Base-by-base conservation (phyloP, 2,113 vertebrate genomes). In the Formicarius rufipectus region DNA sequence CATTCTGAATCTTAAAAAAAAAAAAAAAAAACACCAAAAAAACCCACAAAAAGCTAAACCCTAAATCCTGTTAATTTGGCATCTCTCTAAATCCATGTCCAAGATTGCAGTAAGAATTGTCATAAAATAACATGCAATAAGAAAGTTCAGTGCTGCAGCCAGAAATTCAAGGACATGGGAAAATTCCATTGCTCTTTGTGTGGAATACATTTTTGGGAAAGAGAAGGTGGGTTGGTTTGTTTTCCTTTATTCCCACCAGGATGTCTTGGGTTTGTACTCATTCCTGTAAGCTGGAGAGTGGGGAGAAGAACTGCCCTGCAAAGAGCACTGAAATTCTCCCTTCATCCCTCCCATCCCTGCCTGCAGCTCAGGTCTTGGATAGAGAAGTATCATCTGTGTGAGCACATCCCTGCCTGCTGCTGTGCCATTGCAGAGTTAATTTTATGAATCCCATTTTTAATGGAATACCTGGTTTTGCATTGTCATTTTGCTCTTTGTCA, bases 401-500 rank as follows among this genome's bases (percentile, higher is more conserved):
- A 81, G 58, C 55, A 35, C 40, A 28, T 49, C 56, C 42, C 83
- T 89, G 37, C 68, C 93, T 92, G 60, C 90, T 90, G 90, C 89
- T 84, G 56, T 2, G 14, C 60, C 81, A 1, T 44, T 59, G 62
- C 75, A 14, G 31, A 66, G 71, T 83, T 94, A 91, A 92, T 87
- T 91, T 91, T 69, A 42, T 50, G 25, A 89, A 73, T 91, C 78
- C 58, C 37, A 15, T 56, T 93, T 93, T 90, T 78, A 84, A 56
- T 3, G 2, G 64, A 89, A 56, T 52, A 58, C 73, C 33, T 52
- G 12, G 10, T 19, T 96, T 72, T 93, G 87, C 83, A n/a, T 56
- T 96, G 92, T 86, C 88, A 56, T 92, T 92, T 85, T 93, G 56
- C 76, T 86, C 60, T 89, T 81, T 87, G 59, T 74, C 42, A 90